phyloP scores from a whole-genome alignment of 2,888 invertebrate species.

The Resseliella maxima region DNA sequence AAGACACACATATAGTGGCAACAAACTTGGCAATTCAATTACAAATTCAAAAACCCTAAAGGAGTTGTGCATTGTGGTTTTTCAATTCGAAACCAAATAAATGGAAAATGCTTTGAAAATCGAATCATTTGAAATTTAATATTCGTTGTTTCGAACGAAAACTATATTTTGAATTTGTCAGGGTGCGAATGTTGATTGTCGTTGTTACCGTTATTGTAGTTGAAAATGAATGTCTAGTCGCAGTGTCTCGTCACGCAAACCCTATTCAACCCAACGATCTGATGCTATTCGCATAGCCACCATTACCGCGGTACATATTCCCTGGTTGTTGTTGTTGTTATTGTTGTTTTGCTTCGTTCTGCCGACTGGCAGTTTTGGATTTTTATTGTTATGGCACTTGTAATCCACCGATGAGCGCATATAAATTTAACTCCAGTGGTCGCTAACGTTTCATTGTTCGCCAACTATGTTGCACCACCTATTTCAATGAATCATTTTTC shows the following conservation, averaged over 20 bases:
- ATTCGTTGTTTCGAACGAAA: neutral
- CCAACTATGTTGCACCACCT: slow-evolving; percentile 14
- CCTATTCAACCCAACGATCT: slow-evolving; percentile 19
- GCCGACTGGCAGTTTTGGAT: neutral
- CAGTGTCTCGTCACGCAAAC: slow-evolving; percentile 53
- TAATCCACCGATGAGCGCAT: neutral
- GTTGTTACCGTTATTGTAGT: neutral
- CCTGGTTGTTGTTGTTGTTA: neutral
- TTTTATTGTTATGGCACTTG: slow-evolving; percentile 51
- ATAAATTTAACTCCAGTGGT: slow-evolving; percentile 4
- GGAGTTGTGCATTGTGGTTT: neutral
- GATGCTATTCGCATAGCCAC: neutral
- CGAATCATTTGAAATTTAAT: slow-evolving; percentile 48
- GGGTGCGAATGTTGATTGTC: neutral
- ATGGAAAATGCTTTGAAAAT: slow-evolving; percentile 8
- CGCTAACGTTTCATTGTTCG: neutral
- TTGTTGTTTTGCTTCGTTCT: neutral
- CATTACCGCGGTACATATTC: neutral
- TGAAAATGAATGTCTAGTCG: slow-evolving; percentile 25
- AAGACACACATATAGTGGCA: too few species aligned
- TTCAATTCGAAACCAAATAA: slow-evolving; percentile 31
- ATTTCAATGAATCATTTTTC: slow-evolving; percentile 13
- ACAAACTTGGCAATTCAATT: neutral
- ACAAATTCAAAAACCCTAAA: neutral
- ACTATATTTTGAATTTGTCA: neutral